Conservation (phyloP, 1,140 invertebrate species). For the Nephila pilipes region DNA sequence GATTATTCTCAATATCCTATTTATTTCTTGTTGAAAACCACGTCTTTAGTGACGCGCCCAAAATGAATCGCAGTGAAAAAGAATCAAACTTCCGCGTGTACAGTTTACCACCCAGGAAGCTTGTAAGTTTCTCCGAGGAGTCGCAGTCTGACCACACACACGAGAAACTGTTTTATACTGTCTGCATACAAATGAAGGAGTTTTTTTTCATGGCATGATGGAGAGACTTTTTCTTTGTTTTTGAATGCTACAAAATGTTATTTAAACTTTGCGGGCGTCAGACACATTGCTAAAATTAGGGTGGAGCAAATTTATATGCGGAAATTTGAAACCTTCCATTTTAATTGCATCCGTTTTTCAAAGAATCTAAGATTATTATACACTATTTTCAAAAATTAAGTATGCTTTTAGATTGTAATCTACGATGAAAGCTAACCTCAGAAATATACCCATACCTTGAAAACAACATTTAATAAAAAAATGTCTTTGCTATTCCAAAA, state of each 20-base stretch:
- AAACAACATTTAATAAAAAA: too few species aligned
- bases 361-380: neutral
- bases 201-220: neutral
- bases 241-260: constrained; percentile 1
- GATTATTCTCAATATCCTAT: too few species aligned
- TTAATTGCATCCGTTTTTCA: constrained; percentile 10
- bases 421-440: neutral
- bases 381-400: neutral
- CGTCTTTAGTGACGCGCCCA: constrained; percentile 11
- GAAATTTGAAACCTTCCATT: neutral
- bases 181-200: constrained; percentile 68
- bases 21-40: constrained; percentile 7
- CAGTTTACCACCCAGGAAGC: constrained; percentile 49
- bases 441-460: neutral
- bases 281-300: neutral
- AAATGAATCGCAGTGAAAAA: neutral
- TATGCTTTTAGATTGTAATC: neutral
- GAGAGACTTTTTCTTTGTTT: constrained; percentile 19
- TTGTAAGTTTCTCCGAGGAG: neutral
- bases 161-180: constrained; percentile 36
- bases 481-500: too few species aligned
- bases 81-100: constrained; percentile 41
- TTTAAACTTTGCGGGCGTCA: constrained; percentile 30
- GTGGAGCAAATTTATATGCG: constrained; percentile 21
- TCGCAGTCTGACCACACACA: neutral